These are phyloP conservation scores for Crocuta crocuta DNA, from an alignment of 2,113 vertebrate genomes.

Conservation along the genomic window DNA sequence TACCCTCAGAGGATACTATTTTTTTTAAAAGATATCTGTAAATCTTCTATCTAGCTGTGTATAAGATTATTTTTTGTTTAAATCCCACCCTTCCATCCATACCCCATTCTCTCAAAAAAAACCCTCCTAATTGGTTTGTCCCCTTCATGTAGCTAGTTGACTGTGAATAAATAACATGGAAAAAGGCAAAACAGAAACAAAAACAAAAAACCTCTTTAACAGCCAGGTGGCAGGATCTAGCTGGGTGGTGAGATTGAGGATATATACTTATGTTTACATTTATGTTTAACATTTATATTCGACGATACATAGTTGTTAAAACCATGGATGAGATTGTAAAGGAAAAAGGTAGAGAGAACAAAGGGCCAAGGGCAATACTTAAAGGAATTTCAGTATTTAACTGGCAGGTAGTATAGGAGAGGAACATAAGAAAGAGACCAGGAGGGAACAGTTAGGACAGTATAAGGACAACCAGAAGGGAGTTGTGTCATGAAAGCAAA, in stretches of 20 bases:
- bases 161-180: slow-evolving; percentile 69
- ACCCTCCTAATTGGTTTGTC: neutral
- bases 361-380: neutral
- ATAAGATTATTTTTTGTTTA: slow-evolving; percentile 40
- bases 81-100: neutral
- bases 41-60: slow-evolving; percentile 51
- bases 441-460: neutral
- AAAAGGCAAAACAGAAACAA: neutral
- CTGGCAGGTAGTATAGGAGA: neutral
- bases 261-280: neutral
- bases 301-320: neutral
- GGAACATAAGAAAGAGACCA: neutral
- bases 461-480: neutral
- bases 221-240: neutral
- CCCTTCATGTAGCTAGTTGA: slow-evolving; percentile 17
- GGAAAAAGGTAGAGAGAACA: neutral
- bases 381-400: neutral
- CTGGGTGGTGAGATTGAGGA: neutral
- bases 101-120: neutral
- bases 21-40: slow-evolving; percentile 48
- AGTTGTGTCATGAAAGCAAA: neutral
- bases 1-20: slow-evolving; percentile 21
- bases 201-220: neutral
- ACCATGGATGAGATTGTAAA: neutral
- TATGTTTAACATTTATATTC: slow-evolving; percentile 35